These are phyloP conservation scores for Gallinago stenura DNA, from an alignment of 2,797 vertebrate species.

Conservation along the genomic window DNA sequence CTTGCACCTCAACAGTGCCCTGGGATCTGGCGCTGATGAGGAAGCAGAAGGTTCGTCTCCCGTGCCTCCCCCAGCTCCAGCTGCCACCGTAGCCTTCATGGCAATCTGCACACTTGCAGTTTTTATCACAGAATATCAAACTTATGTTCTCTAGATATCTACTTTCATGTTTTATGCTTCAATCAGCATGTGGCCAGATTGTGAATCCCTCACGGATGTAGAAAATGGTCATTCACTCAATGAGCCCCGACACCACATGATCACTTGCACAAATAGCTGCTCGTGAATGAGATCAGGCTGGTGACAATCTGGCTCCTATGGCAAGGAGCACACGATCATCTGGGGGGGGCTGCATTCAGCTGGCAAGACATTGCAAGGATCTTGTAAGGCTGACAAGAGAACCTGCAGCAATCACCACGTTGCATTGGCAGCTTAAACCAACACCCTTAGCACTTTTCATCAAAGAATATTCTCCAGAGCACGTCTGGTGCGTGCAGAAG, in stretches of 20 bases:
- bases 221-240: conserved; percentile 4
- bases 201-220: not conserved
- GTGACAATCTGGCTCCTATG: conserved; percentile 14
- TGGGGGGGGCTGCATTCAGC: not conserved
- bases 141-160: not conserved
- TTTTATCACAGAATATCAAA: conserved; percentile 2
- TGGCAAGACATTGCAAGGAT: not conserved
- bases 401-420: not conserved
- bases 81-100: not conserved
- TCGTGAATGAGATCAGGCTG: conserved; percentile 17
- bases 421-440: not conserved
- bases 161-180: conserved; percentile 14
- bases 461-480: not conserved
- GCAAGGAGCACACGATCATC: not conserved
- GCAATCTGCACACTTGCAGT: not conserved
- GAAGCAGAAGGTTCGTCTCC: not conserved
- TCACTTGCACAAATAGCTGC: conserved; percentile 9
- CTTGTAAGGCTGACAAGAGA: not conserved
- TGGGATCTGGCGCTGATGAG: not conserved
- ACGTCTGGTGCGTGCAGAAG: not conserved
- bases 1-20: not conserved
- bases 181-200: not conserved
- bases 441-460: not conserved
- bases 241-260: not conserved
- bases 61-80: not conserved